Conservation (phyloP, 2,888 invertebrate species). For the Octodonta nipae region DNA sequence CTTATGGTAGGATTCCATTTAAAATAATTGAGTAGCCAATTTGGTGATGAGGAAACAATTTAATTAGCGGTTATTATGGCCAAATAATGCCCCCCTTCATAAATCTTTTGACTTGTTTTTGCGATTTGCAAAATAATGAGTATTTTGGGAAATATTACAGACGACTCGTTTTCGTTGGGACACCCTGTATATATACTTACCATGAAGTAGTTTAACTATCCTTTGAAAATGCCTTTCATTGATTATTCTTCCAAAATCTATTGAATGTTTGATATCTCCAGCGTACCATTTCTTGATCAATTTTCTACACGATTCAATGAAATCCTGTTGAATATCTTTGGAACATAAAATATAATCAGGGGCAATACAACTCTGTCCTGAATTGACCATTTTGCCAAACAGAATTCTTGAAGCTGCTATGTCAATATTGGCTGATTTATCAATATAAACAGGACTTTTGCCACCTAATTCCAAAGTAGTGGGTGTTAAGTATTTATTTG, state of each 20-base stretch:
- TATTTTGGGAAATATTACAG: no score
- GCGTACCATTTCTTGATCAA: conserved; percentile 73
- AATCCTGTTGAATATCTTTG: conserved; percentile 54
- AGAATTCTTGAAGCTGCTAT: conserved; percentile 68
- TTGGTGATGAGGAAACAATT: no score
- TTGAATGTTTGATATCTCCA: conserved; percentile 60
- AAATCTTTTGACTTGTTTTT: no score
- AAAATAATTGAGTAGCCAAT: no score
- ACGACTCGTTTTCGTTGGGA: no score
- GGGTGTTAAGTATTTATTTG: conserved; percentile 58
- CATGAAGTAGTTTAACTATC: conserved; percentile 51
- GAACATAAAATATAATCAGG: conserved; percentile 86
- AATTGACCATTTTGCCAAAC: conserved; percentile 80
- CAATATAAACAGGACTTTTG: conserved; percentile 68
- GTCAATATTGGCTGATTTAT: conserved; percentile 64
- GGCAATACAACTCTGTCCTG: conserved; percentile 90
- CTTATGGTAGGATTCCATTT: no score
- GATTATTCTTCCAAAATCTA: conserved; percentile 75
- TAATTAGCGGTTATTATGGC: no score
- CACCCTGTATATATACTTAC: no score
- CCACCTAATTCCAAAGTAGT: conserved; percentile 61
- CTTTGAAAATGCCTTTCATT: conserved; percentile 73
- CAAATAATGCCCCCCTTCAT: no score
- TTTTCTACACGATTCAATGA: conserved; percentile 35
- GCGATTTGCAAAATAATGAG: no score